These are phyloP conservation scores for Aplochiton taeniatus DNA, from an alignment of 2,797 vertebrate genomes.

Conservation along the genomic window DNA sequence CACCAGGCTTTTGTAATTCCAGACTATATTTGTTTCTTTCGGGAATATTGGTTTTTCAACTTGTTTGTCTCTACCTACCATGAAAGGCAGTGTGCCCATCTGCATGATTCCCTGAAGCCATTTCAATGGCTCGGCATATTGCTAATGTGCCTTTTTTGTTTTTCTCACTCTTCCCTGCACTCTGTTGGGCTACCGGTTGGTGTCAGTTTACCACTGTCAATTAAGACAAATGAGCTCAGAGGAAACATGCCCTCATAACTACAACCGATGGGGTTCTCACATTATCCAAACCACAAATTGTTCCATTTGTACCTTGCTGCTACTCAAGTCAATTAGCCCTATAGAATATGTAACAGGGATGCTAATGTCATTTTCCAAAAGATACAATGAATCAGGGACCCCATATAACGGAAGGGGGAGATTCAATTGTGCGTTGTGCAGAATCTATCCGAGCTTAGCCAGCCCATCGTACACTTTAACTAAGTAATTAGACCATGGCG, in stretches of 20 bases:
- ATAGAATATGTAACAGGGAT: slow-evolving; percentile 39
- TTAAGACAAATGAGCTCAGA: slow-evolving; percentile 58
- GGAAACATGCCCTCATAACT: slow-evolving; percentile 29
- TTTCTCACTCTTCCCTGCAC: slow-evolving; percentile 39
- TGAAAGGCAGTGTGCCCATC: slow-evolving; percentile 57
- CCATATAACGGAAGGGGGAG: slow-evolving; percentile 28
- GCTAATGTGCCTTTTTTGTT: slow-evolving; percentile 57
- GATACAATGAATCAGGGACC: slow-evolving; percentile 33
- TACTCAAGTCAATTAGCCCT: slow-evolving; percentile 28
- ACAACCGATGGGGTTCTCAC: slow-evolving; percentile 21
- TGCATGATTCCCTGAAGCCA: slow-evolving; percentile 59
- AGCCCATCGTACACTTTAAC: slow-evolving; percentile 54
- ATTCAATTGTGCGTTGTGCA: slow-evolving; percentile 35
- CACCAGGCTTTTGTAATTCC: slow-evolving; percentile 46
- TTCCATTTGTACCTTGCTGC: slow-evolving; percentile 42
- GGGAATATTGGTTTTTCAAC: slow-evolving; percentile 73
- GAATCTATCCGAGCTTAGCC: slow-evolving; percentile 50
- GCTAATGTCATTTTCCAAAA: slow-evolving; percentile 37
- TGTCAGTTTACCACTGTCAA: slow-evolving; percentile 51
- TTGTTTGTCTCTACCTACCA: slow-evolving; percentile 66
- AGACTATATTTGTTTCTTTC: slow-evolving; percentile 66
- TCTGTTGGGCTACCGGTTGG: slow-evolving; percentile 20
- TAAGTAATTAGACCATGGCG: slow-evolving; percentile 62
- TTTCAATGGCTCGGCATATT: slow-evolving; percentile 57
- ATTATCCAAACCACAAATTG: slow-evolving; percentile 24